Conservation (phyloP, 2,113 vertebrate species). For the Rana temporaria region DNA sequence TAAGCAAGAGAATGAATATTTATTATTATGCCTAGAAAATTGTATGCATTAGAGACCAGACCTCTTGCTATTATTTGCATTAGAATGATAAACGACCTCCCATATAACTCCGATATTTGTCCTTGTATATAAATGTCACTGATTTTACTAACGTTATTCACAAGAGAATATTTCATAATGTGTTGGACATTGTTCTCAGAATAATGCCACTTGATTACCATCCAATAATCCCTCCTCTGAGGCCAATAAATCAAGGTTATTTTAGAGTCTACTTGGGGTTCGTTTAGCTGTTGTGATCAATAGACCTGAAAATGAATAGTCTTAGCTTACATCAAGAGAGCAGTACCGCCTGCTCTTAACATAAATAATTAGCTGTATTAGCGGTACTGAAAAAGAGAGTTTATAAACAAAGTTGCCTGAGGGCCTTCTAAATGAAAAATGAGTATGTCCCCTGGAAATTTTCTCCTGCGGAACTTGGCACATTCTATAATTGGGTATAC, state of each 20-base stretch:
- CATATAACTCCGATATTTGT: no score
- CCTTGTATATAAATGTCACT: no score
- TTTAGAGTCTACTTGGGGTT: constrained; percentile 41
- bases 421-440: constrained; percentile 47
- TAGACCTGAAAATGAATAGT: constrained; percentile 42
- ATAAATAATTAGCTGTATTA: constrained; percentile 48
- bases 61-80: no score
- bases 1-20: no score
- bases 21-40: no score
- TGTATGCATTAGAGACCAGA: no score
- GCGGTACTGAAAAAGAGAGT: neutral
- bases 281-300: constrained; percentile 26
- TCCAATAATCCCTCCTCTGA: constrained; percentile 18
- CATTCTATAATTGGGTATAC: constrained; percentile 49
- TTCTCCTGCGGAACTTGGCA: constrained; percentile 39
- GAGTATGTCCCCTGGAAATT: constrained; percentile 4
- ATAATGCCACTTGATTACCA: constrained; percentile 21
- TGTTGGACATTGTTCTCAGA: neutral
- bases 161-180: no score
- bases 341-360: constrained; percentile 32
- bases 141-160: no score
- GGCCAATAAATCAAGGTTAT: constrained; percentile 38
- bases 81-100: no score
- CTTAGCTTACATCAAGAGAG: constrained; percentile 7
- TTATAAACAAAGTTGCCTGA: constrained; percentile 41